Conservation (phyloP, 2,113 vertebrate species). For the Dermatemys mawii region DNA sequence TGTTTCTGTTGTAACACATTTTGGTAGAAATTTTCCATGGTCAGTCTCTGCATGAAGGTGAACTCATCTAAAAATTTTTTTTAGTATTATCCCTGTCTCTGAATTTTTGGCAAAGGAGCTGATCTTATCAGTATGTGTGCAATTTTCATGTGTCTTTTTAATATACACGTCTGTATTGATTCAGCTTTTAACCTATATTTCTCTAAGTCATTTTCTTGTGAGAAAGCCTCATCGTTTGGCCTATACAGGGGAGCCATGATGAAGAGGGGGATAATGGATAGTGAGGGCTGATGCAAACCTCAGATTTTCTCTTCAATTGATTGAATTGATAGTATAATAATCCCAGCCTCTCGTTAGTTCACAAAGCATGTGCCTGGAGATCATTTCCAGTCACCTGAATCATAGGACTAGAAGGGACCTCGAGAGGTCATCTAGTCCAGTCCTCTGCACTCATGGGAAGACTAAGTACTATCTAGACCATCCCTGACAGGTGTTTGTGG, state of each 20-base stretch:
- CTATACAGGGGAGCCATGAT: not conserved
- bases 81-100: not conserved
- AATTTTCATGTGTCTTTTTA: not conserved
- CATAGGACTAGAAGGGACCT: too few species aligned
- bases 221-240: not conserved
- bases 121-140: not conserved
- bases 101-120: not conserved
- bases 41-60: not conserved
- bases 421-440: too few species aligned
- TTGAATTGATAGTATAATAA: not conserved
- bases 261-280: not conserved
- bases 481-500: not conserved
- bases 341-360: not conserved
- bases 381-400: not conserved
- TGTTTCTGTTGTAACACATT: not conserved
- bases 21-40: not conserved
- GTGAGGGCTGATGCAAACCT: not conserved
- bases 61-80: not conserved
- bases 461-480: too few species aligned
- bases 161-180: not conserved
- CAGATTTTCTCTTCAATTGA: not conserved
- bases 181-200: not conserved
- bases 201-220: not conserved
- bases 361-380: not conserved
- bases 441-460: too few species aligned